Evolutionary conservation across 2,888 invertebrate genomes (phyloP).

Genomic region (Oxytorus armatus): DNA sequence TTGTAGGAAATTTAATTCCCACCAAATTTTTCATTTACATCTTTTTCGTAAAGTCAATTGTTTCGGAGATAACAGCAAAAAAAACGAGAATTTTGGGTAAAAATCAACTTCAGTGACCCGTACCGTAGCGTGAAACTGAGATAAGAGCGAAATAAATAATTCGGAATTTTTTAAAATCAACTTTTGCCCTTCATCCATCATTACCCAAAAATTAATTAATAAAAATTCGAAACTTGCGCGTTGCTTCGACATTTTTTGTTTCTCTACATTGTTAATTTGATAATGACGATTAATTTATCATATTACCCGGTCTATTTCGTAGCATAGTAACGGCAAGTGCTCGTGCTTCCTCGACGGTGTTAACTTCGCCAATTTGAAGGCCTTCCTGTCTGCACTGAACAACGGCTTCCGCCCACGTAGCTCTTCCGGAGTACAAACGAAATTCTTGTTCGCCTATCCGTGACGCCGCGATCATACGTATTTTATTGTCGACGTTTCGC

Average conservation of each 20-base stretch:
- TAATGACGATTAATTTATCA: not conserved
- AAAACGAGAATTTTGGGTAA: no score
- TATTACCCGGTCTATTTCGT: constrained; percentile 70
- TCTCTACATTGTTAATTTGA: not conserved
- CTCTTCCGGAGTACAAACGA: constrained; percentile 64
- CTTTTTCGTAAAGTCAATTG: no score
- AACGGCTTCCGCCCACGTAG: constrained; percentile 71
- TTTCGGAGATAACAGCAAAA: no score
- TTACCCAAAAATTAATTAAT: no score
- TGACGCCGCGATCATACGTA: constrained; percentile 50
- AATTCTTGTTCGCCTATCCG: constrained; percentile 65
- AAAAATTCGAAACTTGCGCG: no score
- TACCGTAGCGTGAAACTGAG: not conserved
- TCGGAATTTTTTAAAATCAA: no score
- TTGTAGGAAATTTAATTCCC: no score
- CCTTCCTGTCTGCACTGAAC: constrained; percentile 67
- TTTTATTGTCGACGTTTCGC: constrained; percentile 43
- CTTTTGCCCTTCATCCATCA: no score
- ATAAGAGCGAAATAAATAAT: no score
- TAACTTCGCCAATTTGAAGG: constrained; percentile 70
- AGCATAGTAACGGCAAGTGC: constrained; percentile 68
- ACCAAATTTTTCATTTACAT: no score
- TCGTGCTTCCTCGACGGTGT: constrained; percentile 62
- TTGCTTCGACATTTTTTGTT: no score
- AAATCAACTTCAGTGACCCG: no score